phyloP scores from a whole-genome alignment of 1,140 invertebrate species.

The Lepidurus arcticus region DNA sequence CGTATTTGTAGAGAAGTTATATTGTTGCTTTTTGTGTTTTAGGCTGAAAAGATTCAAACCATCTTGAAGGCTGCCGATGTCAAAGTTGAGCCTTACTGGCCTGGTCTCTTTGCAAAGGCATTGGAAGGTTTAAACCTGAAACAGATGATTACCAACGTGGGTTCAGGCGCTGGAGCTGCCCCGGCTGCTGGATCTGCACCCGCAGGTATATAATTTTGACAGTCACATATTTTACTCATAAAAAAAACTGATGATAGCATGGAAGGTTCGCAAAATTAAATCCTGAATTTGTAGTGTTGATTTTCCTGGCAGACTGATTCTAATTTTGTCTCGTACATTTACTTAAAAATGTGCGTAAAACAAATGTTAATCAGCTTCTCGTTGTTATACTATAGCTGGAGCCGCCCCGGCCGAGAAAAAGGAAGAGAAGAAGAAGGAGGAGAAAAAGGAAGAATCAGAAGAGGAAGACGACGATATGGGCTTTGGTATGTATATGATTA shows the following conservation, averaged over 20 bases:
- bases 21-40: slow-evolving; percentile 41
- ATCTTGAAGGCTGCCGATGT: slow-evolving; percentile 95
- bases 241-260: slow-evolving; percentile 29
- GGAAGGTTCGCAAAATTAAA: slow-evolving; percentile 34
- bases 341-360: background rate
- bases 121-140: slow-evolving; percentile 91
- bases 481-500: slow-evolving; percentile 61
- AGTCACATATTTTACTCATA: background rate
- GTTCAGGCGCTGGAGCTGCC: slow-evolving; percentile 80
- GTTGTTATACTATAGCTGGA: slow-evolving; percentile 41
- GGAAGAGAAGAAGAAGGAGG: slow-evolving; percentile 75
- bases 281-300: slow-evolving; percentile 20
- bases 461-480: slow-evolving; percentile 94
- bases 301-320: slow-evolving; percentile 32
- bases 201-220: slow-evolving; percentile 49
- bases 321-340: slow-evolving; percentile 4
- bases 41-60: slow-evolving; percentile 96
- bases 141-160: slow-evolving; percentile 89
- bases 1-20: no score
- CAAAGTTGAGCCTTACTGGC: slow-evolving; percentile 98
- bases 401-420: slow-evolving; percentile 61
- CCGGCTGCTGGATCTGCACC: slow-evolving; percentile 61
- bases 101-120: slow-evolving; percentile 94
- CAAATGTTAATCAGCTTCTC: background rate
- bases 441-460: slow-evolving; percentile 64